Evolutionary conservation across 1,140 invertebrate genomes (phyloP), one percentile per base, ranked within the genome.

Genomic region (Papilio aristodemus): DNA sequence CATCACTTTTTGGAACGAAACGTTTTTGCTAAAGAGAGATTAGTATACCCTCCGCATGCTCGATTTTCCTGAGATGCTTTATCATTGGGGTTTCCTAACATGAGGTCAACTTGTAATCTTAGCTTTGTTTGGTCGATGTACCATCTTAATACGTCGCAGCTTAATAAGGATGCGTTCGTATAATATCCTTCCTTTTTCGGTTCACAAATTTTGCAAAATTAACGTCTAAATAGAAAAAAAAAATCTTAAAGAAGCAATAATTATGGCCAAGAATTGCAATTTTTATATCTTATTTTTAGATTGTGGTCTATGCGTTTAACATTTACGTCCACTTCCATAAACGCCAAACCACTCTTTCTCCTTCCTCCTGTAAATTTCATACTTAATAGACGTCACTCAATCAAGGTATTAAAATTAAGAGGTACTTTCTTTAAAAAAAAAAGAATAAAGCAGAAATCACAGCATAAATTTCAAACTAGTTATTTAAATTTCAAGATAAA

Each of bases 31-130:
- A 89, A 90, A 90, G 89, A 91, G 87, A 87, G 87, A 91, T 91
- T 90, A 91, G 84, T 84, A 80, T 85, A 87, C 86, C 86, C 89
- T 86, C 80, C 79, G 80, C 81, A 78, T 70, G 78, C 81, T 78
- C 83, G 85, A 88, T 89, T 85, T 89, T 90, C 83, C 83, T 84
- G 77, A 86, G 87, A 89, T 87, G 87, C 86, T 90, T 91, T 91
- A 89, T 91, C 86, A 90, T 91, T 90, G 83, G 81, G 86, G 81
- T 81, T 88, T 87, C 79, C 81, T 80, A 88, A 91, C 86, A 89
- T 91, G 87, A 89, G 87, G 89, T 91, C 90, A 89, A 90, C 89
- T 90, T 89, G 87, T 91, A 90, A 91, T 90, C 87, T 91, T 89
- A 85, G 87, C 86, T 88, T 90, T 91, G 88, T 90, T 90, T 87